These are phyloP conservation scores for Drosophila sordidapex DNA, from an alignment of 2,888 invertebrate genomes.

Conservation along the genomic window DNA sequence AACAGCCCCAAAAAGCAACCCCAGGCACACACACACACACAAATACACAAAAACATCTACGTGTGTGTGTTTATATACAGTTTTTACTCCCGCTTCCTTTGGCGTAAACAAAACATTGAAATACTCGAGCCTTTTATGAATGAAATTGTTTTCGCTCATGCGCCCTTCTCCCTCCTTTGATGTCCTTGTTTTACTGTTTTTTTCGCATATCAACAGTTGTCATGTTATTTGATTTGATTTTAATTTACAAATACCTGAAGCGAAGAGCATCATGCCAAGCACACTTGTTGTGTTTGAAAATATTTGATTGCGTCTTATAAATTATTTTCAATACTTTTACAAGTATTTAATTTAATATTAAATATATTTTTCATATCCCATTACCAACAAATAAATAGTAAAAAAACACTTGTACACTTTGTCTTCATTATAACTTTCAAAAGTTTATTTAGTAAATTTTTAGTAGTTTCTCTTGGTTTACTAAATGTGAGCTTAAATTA, in stretches of 20 bases:
- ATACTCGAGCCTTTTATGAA: constrained; percentile 57
- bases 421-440: constrained; percentile 70
- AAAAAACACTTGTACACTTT: not conserved
- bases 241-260: constrained; percentile 15
- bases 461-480: constrained; percentile 61
- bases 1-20: constrained; percentile 35
- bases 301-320: not conserved
- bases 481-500: constrained; percentile 67
- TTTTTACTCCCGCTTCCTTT: not conserved
- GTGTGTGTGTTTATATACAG: not conserved
- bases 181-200: not conserved
- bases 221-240: constrained; percentile 50
- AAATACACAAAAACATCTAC: not conserved
- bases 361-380: not conserved
- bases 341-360: not conserved
- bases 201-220: constrained; percentile 70
- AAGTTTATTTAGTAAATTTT: constrained; percentile 70
- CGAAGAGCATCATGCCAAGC: not conserved
- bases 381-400: constrained; percentile 3
- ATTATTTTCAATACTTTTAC: not conserved
- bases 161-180: not conserved
- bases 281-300: constrained; percentile 1
- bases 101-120: constrained; percentile 26
- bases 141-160: constrained; percentile 42
- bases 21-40: constrained; percentile 25